These are phyloP conservation scores for Aricia artaxerxes DNA, from an alignment of 2,888 invertebrate genomes.

Conservation along the genomic window DNA sequence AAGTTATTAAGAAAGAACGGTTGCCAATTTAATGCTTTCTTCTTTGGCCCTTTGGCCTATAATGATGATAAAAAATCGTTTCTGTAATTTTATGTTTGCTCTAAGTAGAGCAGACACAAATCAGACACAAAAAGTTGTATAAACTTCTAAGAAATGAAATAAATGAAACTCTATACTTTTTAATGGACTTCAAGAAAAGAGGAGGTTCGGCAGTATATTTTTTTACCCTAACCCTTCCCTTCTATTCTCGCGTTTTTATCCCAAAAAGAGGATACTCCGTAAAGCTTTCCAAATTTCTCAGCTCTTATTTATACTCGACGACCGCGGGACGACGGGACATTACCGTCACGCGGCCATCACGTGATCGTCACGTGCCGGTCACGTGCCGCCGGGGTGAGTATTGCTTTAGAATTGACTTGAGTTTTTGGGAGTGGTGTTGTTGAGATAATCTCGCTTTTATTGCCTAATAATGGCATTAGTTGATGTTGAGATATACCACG, in stretches of 20 bases:
- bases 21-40: background rate
- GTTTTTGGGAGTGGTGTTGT: constrained; percentile 36
- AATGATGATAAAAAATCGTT: no score
- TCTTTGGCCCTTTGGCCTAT: no score
- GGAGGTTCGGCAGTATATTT: no score
- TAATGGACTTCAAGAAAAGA: no score
- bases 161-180: no score
- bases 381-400: constrained; percentile 52
- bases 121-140: no score
- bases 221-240: background rate
- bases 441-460: constrained; percentile 31
- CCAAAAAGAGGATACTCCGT: background rate
- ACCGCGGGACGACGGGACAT: constrained; percentile 53
- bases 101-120: no score
- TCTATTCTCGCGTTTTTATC: background rate
- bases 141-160: no score
- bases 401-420: constrained; percentile 50
- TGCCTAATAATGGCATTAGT: constrained; percentile 23
- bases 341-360: constrained; percentile 51
- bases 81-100: no score
- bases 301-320: constrained; percentile 51
- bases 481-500: constrained; percentile 10
- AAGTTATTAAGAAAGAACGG: constrained; percentile 1
- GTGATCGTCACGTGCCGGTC: constrained; percentile 53
- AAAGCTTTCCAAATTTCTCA: constrained; percentile 27